A percentile compares a stretch with the other conserved stretches of the same genome.
These are phyloP conservation scores for Crotophaga sulcirostris DNA, from an alignment of 2,113 vertebrate species.

Conservation along the genomic window DNA sequence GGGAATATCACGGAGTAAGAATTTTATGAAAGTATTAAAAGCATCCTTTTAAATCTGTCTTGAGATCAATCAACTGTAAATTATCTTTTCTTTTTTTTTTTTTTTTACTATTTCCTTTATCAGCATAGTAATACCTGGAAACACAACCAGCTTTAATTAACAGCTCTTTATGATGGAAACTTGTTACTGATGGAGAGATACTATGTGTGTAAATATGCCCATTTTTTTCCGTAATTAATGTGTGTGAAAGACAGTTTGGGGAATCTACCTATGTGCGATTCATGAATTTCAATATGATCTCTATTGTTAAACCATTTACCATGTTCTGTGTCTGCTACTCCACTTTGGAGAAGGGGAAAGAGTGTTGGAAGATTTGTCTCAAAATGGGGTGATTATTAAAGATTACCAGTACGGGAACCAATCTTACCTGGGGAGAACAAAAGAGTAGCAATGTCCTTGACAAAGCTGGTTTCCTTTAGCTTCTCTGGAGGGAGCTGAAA, in stretches of 20 bases:
- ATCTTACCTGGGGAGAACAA: not conserved
- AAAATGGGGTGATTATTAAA: not conserved
- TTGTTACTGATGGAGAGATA: not conserved
- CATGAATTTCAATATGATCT: not conserved
- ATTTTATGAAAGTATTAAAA: not conserved
- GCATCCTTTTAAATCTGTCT: not conserved
- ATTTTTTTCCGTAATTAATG: not conserved
- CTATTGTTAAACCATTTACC: not conserved
- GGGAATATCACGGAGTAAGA: not conserved
- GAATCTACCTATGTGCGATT: not conserved
- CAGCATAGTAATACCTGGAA: not conserved
- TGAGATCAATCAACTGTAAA: not conserved
- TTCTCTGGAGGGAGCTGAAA: not conserved
- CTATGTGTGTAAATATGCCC: not conserved
- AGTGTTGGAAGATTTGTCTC: not conserved
- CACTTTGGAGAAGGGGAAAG: not conserved
- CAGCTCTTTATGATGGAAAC: constrained; percentile 10
- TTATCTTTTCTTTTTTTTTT: not conserved
- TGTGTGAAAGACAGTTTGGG: not conserved
- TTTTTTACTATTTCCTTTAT: not conserved
- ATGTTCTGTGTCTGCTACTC: not conserved
- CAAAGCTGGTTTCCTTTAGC: not conserved
- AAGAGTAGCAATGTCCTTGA: not conserved
- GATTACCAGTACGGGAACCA: not conserved
- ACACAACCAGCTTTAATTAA: not conserved